phyloP scores from a whole-genome alignment of 2,888 invertebrate species.

The Caenorhabditis doughertyi region DNA sequence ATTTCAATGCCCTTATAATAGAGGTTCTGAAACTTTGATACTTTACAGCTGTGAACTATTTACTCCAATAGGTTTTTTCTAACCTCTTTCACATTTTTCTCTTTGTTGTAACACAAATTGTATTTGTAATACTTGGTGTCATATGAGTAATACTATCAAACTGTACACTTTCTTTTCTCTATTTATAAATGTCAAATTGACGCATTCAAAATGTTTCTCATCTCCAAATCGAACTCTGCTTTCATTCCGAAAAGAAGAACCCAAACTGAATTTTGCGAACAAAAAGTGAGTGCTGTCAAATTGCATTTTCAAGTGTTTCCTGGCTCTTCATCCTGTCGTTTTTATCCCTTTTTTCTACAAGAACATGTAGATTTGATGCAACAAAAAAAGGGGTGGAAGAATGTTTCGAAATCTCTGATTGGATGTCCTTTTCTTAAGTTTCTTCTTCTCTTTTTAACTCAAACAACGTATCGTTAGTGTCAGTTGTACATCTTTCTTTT shows the following conservation, averaged over 20 bases:
- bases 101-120: not conserved
- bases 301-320: conserved; percentile 55
- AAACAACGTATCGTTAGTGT: conserved; percentile 52
- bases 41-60: too few relatives aligned
- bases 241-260: conserved; percentile 1
- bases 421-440: conserved; percentile 37
- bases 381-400: conserved; percentile 1
- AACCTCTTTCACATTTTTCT: not conserved
- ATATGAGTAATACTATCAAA: conserved; percentile 20
- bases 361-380: conserved; percentile 6
- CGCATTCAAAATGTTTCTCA: conserved; percentile 21
- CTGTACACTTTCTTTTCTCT: conserved; percentile 6
- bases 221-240: conserved; percentile 19
- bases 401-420: conserved; percentile 47
- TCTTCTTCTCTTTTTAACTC: conserved; percentile 6
- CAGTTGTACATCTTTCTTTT: conserved; percentile 40
- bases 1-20: too few relatives aligned
- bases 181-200: conserved; percentile 13
- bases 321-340: conserved; percentile 2
- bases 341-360: not conserved
- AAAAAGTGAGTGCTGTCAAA: conserved; percentile 31
- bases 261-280: conserved; percentile 36
- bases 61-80: not conserved
- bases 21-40: too few relatives aligned
- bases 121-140: not conserved